Evolutionary conservation across 2,113 vertebrate species (phyloP).

Genomic region (Aldabrachelys gigantea): DNA sequence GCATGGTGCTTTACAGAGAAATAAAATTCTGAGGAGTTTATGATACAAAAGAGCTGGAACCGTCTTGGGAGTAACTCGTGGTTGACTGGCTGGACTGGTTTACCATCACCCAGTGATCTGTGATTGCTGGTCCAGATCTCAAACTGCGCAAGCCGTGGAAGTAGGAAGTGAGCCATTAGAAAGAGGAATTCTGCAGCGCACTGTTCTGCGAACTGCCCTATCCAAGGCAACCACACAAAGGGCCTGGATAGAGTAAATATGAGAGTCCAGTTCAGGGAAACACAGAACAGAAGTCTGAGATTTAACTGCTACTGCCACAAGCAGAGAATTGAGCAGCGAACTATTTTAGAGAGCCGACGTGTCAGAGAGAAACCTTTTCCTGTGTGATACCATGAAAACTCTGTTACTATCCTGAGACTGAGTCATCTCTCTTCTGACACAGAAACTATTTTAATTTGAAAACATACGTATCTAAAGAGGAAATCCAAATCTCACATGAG

Average conservation of each 20-base stretch:
- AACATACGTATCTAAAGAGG: neutral
- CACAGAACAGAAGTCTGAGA: neutral
- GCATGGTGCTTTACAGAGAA: neutral
- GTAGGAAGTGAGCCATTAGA: neutral
- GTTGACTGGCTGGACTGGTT: neutral
- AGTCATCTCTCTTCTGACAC: neutral
- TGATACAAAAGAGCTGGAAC: neutral
- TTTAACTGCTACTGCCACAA: rapidly evolving
- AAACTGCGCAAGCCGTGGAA: neutral
- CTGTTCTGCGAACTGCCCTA: rapidly evolving
- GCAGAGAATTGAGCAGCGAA: neutral
- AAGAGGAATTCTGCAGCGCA: neutral
- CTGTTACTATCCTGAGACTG: rapidly evolving
- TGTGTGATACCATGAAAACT: neutral
- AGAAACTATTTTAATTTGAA: neutral
- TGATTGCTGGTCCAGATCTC: neutral
- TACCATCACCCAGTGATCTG: neutral
- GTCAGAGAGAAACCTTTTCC: neutral
- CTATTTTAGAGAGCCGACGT: neutral
- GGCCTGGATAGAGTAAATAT: neutral
- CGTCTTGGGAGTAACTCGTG: neutral
- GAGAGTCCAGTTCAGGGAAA: neutral
- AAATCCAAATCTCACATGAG: neutral
- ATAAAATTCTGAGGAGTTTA: neutral
- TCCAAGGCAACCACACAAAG: neutral